Conservation (phyloP, 53 echinoderm and acorn worm species). For the Paracentrotus lividus region DNA sequence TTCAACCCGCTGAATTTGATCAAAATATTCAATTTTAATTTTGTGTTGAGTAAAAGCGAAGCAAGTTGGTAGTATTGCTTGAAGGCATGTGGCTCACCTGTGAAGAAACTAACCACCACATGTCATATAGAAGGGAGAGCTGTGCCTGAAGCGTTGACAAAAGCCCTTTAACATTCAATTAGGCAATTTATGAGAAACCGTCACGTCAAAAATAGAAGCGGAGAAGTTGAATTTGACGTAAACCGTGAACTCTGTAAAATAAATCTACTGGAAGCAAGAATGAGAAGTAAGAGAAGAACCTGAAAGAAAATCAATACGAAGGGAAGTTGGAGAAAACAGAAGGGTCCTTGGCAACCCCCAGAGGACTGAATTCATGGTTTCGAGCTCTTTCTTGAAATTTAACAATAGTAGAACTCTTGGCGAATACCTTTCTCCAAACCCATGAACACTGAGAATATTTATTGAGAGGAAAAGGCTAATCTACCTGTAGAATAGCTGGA, state of each 20-base stretch:
- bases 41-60: not conserved
- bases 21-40: conserved; percentile 10
- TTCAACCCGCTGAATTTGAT: not conserved
- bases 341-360: conserved; percentile 29
- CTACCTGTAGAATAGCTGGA: conserved; percentile 45
- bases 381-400: conserved; percentile 39
- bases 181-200: conserved; percentile 66
- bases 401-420: conserved; percentile 22
- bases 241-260: conserved; percentile 41
- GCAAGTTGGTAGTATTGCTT: conserved; percentile 18
- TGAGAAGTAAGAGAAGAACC: conserved; percentile 5
- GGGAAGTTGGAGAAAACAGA: conserved; percentile 41
- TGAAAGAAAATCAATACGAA: conserved; percentile 23
- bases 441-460: conserved; percentile 54
- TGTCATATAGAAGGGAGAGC: conserved; percentile 35
- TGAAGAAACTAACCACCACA: conserved; percentile 17
- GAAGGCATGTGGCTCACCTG: not conserved
- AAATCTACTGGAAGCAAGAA: conserved; percentile 19
- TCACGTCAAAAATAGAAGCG: conserved; percentile 54
- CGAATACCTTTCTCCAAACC: conserved; percentile 51
- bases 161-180: conserved; percentile 71
- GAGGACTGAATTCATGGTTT: conserved; percentile 14
- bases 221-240: conserved; percentile 45
- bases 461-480: conserved; percentile 50
- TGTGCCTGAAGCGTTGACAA: conserved; percentile 55